Conservation (phyloP, 2,888 invertebrate genomes). For the Spialia ferax region DNA sequence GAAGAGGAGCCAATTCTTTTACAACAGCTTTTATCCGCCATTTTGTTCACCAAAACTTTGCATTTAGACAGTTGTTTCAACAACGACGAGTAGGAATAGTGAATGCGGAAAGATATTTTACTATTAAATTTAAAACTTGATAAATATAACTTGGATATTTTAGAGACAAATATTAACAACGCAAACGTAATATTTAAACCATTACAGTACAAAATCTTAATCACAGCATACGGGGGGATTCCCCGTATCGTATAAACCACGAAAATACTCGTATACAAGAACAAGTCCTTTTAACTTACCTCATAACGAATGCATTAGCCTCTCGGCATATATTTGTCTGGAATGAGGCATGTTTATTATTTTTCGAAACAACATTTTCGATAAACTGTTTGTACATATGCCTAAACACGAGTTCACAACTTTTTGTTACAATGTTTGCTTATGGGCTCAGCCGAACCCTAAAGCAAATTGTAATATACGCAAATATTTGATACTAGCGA, state of each 20-base stretch:
- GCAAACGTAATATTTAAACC: too few species aligned
- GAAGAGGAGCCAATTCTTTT: conserved; percentile 81
- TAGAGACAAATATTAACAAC: too few species aligned
- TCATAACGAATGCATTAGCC: conserved; percentile 74
- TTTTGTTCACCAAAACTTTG: conserved; percentile 79
- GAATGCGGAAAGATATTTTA: background rate
- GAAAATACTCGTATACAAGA: background rate
- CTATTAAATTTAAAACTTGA: background rate
- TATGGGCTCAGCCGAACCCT: conserved; percentile 46
- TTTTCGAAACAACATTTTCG: conserved; percentile 67
- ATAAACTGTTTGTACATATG: conserved; percentile 67
- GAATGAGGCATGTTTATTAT: conserved; percentile 65
- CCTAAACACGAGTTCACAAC: conserved; percentile 49
- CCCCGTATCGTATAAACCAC: too few species aligned
- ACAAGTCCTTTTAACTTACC: conserved; percentile 46
- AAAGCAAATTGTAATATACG: conserved; percentile 45
- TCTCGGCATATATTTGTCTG: conserved; percentile 74
- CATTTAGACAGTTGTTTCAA: conserved; percentile 60
- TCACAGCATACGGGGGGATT: too few species aligned
- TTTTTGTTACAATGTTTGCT: conserved; percentile 49
- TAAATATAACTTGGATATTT: background rate
- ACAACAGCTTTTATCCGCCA: conserved; percentile 74
- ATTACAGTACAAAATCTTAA: too few species aligned
- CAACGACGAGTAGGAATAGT: background rate
- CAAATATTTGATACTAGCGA: conserved; percentile 44